Conservation (phyloP, 2,888 invertebrate genomes). For the Diaprepes abbreviatus region DNA sequence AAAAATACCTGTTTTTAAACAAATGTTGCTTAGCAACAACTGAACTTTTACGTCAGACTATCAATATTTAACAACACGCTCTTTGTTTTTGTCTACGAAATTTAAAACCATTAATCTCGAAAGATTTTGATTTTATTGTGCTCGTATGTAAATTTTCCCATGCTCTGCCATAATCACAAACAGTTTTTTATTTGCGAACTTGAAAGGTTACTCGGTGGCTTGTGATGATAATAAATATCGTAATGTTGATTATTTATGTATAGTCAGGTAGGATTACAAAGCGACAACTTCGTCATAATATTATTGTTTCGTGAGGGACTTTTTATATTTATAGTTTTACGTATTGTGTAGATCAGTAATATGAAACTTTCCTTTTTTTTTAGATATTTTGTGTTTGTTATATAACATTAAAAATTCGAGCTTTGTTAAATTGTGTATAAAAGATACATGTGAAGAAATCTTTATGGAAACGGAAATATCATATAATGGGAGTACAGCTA, state of each 20-base stretch:
- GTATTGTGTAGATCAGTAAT: too few species aligned
- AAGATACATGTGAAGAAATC: too few species aligned
- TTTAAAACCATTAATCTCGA: too few species aligned
- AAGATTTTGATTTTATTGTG: not conserved
- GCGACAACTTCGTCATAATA: not conserved
- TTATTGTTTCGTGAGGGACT: not conserved
- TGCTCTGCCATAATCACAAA: not conserved
- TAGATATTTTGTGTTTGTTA: too few species aligned
- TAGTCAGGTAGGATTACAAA: not conserved
- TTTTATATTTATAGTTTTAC: too few species aligned
- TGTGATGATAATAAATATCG: not conserved
- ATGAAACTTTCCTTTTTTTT: too few species aligned
- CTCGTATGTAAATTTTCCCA: conserved; percentile 9
- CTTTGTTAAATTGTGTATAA: too few species aligned
- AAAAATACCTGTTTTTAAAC: not conserved
- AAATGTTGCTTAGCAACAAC: not conserved
- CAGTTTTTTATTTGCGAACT: too few species aligned
- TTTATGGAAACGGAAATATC: too few species aligned
- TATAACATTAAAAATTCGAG: too few species aligned
- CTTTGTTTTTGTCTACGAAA: not conserved
- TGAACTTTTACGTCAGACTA: not conserved
- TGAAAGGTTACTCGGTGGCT: too few species aligned
- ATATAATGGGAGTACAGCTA: too few species aligned
- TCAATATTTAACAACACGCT: not conserved
- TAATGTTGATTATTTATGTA: not conserved